A percentile compares a stretch with the other conserved stretches of the same genome.
Conservation (phyloP, 2,113 vertebrate genomes). For the Chaenocephalus aceratus region DNA sequence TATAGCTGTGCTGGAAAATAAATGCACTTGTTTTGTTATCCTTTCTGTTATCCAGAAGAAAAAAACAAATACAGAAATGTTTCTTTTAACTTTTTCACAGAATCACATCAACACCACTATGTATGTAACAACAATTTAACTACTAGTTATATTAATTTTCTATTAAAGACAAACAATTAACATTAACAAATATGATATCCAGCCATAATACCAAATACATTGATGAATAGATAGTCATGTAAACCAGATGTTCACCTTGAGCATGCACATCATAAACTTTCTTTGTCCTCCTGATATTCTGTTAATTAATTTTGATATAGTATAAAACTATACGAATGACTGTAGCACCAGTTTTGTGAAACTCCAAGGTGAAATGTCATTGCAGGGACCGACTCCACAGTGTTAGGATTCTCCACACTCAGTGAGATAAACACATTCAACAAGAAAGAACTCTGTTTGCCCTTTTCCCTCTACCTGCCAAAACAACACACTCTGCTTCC, state of each 20-base stretch:
- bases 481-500: constrained; percentile 49
- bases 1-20: background rate
- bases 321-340: background rate
- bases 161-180: background rate
- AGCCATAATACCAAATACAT: background rate
- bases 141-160: background rate
- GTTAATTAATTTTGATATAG: background rate
- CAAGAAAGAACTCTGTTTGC: constrained; percentile 15
- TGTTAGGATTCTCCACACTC: constrained; percentile 27
- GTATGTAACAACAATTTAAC: too few relatives aligned
- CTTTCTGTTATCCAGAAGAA: background rate
- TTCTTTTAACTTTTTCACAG: background rate
- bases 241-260: background rate
- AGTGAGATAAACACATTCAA: constrained; percentile 38
- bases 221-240: background rate
- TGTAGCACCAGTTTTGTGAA: background rate
- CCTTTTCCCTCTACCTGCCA: constrained; percentile 52
- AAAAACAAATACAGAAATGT: background rate
- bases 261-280: background rate
- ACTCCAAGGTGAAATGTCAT: constrained; percentile 5
- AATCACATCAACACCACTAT: background rate
- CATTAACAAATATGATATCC: background rate
- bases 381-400: background rate
- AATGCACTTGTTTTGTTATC: too few relatives aligned
- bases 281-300: background rate